Percentiles rank a stretch among this genome's conserved stretches.
phyloP scores from a whole-genome alignment of 2,888 invertebrate species.

The Melinopterus prodromus region DNA sequence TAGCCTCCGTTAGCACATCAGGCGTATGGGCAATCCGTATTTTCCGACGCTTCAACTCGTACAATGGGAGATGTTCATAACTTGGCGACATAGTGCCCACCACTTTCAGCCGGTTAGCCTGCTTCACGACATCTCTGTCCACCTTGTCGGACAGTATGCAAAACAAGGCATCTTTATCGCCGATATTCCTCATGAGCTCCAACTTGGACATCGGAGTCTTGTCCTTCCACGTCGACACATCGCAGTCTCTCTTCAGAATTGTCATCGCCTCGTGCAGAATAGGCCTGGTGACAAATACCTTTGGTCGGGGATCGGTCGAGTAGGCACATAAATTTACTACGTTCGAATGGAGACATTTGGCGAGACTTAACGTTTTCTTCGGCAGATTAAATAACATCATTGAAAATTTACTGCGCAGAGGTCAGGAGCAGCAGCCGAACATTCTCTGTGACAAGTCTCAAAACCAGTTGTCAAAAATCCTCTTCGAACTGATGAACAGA shows the following conservation, averaged over 20 bases:
- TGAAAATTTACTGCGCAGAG: not conserved
- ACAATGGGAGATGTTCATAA: slow-evolving; percentile 17
- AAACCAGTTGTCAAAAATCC: not conserved
- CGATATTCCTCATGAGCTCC: slow-evolving; percentile 5
- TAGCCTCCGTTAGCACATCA: slow-evolving; percentile 12
- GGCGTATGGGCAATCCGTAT: slow-evolving; percentile 15
- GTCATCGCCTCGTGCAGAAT: slow-evolving; percentile 11
- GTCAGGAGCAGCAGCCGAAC: not conserved
- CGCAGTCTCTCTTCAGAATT: slow-evolving; percentile 9
- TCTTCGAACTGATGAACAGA: not conserved
- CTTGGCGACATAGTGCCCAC: slow-evolving; percentile 15
- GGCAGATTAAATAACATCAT: not conserved
- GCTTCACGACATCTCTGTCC: slow-evolving; percentile 11
- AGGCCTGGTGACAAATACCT: slow-evolving; percentile 13
- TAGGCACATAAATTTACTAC: not conserved
- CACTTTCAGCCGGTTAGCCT: slow-evolving; percentile 5
- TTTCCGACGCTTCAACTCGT: slow-evolving; percentile 17
- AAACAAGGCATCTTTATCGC: slow-evolving; percentile 15
- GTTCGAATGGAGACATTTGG: not conserved
- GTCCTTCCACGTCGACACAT: slow-evolving; percentile 15
- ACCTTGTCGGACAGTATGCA: slow-evolving; percentile 12
- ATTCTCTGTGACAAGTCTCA: not conserved
- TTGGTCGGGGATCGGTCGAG: not conserved
- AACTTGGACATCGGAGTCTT: slow-evolving; percentile 9
- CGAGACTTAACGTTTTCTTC: not conserved